Evolutionary conservation across 2,888 invertebrate species (phyloP), one percentile per base, ranked within the genome.

Genomic region (Listrodromus nycthemerus): DNA sequence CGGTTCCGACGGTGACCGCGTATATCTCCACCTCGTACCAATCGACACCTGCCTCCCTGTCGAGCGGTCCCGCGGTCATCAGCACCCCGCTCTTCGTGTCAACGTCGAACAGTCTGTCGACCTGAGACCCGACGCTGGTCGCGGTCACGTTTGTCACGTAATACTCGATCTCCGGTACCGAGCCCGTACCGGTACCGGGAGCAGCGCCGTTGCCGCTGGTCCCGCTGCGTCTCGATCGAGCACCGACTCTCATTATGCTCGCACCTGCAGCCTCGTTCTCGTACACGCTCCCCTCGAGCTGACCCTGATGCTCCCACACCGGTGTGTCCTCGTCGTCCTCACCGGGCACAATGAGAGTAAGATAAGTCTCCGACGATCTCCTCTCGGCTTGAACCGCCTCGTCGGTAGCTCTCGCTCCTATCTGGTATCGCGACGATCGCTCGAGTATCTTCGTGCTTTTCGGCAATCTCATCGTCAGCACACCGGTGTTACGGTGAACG

Each of bases 251-350:
- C 89, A 98, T 93, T 87, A 99, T 96, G 90, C 97, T 97, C 16
- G 97, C 97, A 75, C 98, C 98, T 73, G 96, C 95, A 1, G 97
- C 96, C 93, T 98, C 97, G 94, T 98, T 98, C 94, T 99, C 99
- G 90, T 96, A 96, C 55, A 99, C 97, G 86, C 96, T 96, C 75
- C 97, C 97, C 83, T 96, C 95, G 89, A 96, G 96, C 58, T 95
- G 94, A 88, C 96, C 96, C 76, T 95, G 94, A 55, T 93, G 91
- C 81, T 93, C 92, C 93, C 93, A 93, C 45, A 91, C 85, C 1
- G 92, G 92, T 71, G 89, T 88, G 19, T 91, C 92, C 69, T 90
- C 90, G 74, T 95, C 95, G 76, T 95, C 95, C 61, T 94, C 94
- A 41, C 95, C 95, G 13, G 96, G 95, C 86, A 97, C 95, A 82